These are phyloP conservation scores for Dynastes grantii DNA, from an alignment of 2,888 invertebrate genomes.

Conservation along the genomic window DNA sequence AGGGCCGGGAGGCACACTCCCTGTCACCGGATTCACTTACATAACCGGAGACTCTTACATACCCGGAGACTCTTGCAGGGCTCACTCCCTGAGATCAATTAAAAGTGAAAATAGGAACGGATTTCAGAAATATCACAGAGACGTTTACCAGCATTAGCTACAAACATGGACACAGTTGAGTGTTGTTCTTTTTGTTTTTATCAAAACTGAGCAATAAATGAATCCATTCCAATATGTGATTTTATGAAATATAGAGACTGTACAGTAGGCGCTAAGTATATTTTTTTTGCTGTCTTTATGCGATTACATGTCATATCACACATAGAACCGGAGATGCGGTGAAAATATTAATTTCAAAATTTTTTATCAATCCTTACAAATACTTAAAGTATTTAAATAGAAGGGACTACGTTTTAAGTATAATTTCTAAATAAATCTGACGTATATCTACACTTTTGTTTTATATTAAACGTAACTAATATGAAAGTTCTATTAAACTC, in stretches of 20 bases:
- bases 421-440: too few relatives aligned
- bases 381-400: too few relatives aligned
- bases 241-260: conserved; percentile 66
- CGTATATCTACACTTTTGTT: neutral
- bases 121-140: conserved; percentile 66
- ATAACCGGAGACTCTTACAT: conserved; percentile 79
- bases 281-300: conserved; percentile 52
- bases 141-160: conserved; percentile 65
- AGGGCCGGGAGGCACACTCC: conserved; percentile 76
- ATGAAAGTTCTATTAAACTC: conserved; percentile 36
- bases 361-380: too few relatives aligned
- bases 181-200: conserved; percentile 51
- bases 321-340: neutral
- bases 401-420: too few relatives aligned
- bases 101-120: conserved; percentile 65
- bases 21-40: conserved; percentile 84
- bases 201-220: conserved; percentile 61
- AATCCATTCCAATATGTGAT: conserved; percentile 72
- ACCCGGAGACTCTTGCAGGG: conserved; percentile 75
- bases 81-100: conserved; percentile 70
- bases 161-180: conserved; percentile 37
- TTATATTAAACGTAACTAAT: neutral
- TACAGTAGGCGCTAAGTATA: conserved; percentile 65
- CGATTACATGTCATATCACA: conserved; percentile 25
- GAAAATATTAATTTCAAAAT: neutral